Percentiles rank a stretch among this genome's conserved stretches.
Evolutionary conservation across 2,797 vertebrate genomes (phyloP).

Genomic region (Morelia viridis): DNA sequence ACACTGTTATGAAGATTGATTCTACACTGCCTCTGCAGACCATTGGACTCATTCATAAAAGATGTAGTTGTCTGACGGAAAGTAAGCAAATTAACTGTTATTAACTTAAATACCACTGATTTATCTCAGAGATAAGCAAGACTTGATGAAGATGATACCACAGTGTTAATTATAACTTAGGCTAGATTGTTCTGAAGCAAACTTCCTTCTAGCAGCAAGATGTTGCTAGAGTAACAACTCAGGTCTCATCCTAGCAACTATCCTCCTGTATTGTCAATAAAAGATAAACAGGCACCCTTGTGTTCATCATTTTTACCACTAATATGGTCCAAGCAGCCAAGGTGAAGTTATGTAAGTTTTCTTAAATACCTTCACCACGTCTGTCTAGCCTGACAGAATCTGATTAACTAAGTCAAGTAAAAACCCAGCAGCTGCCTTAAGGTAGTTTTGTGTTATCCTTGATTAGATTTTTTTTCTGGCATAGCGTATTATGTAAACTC

Average conservation of each 20-base stretch:
- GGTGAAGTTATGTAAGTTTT: background rate
- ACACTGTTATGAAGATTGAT: slow-evolving; percentile 6
- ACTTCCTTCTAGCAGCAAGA: background rate
- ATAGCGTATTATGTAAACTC: background rate
- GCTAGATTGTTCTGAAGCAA: background rate
- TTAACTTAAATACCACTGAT: background rate
- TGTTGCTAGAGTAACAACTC: background rate
- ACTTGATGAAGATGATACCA: background rate
- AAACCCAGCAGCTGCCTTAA: background rate
- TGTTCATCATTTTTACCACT: background rate
- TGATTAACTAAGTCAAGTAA: background rate
- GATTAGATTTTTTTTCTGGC: background rate
- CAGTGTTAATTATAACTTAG: background rate
- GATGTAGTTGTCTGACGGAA: background rate
- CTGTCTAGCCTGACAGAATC: background rate
- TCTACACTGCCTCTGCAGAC: background rate
- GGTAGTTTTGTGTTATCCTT: background rate
- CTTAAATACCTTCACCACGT: background rate
- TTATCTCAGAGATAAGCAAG: background rate
- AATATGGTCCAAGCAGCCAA: background rate
- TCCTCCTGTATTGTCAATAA: background rate
- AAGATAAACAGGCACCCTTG: background rate
- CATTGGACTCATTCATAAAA: background rate
- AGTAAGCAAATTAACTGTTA: background rate
- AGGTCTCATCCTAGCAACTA: background rate